Evolutionary conservation across 2,888 invertebrate species (phyloP).

Genomic region (Chloromyia formosa): DNA sequence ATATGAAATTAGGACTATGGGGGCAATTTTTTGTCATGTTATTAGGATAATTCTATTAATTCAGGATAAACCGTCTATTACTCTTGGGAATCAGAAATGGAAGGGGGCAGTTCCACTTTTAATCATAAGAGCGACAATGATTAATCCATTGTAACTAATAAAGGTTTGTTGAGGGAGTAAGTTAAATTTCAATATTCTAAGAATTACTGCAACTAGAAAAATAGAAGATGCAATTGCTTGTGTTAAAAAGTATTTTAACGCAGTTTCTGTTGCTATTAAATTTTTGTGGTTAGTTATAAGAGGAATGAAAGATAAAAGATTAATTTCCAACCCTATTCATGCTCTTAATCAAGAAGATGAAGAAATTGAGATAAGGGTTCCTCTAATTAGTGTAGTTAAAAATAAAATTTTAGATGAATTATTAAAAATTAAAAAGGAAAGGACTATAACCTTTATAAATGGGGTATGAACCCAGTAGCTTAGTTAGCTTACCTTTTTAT

Average conservation of each 20-base stretch:
- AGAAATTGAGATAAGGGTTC: not conserved
- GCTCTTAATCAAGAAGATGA: slow-evolving; percentile 64
- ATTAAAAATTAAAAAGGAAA: slow-evolving; percentile 67
- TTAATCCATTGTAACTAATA: not conserved
- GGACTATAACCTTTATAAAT: slow-evolving; percentile 64
- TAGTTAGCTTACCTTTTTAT: slow-evolving; percentile 30
- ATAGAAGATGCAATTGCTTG: slow-evolving; percentile 12
- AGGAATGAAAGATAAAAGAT: slow-evolving; percentile 70
- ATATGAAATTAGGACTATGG: slow-evolving; percentile 68
- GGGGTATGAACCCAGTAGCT: slow-evolving; percentile 64
- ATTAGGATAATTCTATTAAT: slow-evolving; percentile 68
- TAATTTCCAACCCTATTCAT: slow-evolving; percentile 73
- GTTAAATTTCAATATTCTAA: slow-evolving; percentile 68
- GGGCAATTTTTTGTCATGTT: slow-evolving; percentile 74
- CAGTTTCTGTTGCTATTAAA: slow-evolving; percentile 7
- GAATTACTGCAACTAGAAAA: not conserved
- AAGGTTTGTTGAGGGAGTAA: slow-evolving; percentile 49
- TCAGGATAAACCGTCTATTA: slow-evolving; percentile 68
- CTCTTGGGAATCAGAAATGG: slow-evolving; percentile 18
- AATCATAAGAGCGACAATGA: slow-evolving; percentile 54
- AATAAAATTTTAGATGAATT: slow-evolving; percentile 66
- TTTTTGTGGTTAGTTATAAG: slow-evolving; percentile 67
- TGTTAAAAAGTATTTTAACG: not conserved
- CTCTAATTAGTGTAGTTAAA: slow-evolving; percentile 64
- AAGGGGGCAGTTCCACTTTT: slow-evolving; percentile 23